Conservation (phyloP, 2,113 vertebrate species). For the Tetrao urogallus region DNA sequence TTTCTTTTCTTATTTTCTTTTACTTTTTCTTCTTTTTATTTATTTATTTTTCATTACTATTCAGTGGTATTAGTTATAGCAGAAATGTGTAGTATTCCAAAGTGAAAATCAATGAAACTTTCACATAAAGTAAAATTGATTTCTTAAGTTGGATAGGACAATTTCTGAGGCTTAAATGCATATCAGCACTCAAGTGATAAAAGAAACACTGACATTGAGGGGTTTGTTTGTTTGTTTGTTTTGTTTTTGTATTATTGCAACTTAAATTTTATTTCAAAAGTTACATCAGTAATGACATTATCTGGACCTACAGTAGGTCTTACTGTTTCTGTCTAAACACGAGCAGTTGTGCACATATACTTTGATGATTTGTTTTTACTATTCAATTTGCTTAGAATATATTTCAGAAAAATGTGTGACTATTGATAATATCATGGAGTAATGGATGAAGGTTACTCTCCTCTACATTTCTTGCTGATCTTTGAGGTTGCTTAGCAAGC, state of each 20-base stretch:
- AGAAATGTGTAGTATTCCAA: conserved; percentile 61
- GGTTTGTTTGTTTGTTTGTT: too few relatives aligned
- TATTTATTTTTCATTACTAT: conserved; percentile 32
- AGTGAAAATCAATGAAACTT: conserved; percentile 69
- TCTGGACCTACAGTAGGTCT: neutral
- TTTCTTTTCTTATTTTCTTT: too few relatives aligned
- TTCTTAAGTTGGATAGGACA: conserved; percentile 55
- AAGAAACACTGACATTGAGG: neutral
- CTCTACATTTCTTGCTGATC: neutral
- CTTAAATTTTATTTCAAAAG: neutral
- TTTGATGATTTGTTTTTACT: neutral
- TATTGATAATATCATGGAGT: neutral
- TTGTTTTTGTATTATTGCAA: neutral
- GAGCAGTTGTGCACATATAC: neutral
- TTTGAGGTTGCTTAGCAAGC: neutral
- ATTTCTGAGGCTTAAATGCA: conserved; percentile 14
- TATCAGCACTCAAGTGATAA: neutral
- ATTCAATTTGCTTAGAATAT: neutral
- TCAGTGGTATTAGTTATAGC: conserved; percentile 57
- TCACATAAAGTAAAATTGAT: conserved; percentile 67
- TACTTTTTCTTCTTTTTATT: neutral
- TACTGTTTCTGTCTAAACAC: neutral
- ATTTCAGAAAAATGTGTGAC: too few relatives aligned
- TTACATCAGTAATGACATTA: neutral
- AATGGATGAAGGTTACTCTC: neutral